phyloP scores from a whole-genome alignment of 2,797 vertebrate species.

The Myioborus melanocephalus region DNA sequence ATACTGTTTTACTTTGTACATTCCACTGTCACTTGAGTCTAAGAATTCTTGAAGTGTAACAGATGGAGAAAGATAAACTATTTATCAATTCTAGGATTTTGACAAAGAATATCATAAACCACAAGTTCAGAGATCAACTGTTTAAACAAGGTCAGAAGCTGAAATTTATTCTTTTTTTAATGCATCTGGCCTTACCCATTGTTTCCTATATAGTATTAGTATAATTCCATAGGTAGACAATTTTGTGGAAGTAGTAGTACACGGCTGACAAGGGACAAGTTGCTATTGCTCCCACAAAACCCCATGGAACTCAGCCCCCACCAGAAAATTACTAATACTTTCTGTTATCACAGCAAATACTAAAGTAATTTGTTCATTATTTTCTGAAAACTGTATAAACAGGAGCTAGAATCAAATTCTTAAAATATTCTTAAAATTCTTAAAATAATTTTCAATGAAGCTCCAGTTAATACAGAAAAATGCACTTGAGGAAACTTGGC shows the following conservation, averaged over 20 bases:
- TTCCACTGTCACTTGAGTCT: not conserved
- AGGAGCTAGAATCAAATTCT: not conserved
- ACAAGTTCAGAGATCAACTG: conserved; percentile 15
- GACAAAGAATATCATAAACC: not conserved
- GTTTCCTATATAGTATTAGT: not conserved
- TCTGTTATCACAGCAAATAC: not conserved
- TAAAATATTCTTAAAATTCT: too few species aligned
- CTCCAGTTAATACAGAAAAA: not conserved
- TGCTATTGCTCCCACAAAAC: not conserved
- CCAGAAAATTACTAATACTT: not conserved
- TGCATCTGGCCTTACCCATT: not conserved
- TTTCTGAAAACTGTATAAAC: not conserved
- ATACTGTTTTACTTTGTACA: not conserved
- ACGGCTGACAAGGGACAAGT: not conserved
- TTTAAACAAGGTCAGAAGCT: not conserved
- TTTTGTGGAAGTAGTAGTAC: not conserved
- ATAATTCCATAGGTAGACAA: not conserved
- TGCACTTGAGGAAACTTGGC: not conserved
- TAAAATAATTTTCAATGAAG: not conserved
- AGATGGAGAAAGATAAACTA: not conserved
- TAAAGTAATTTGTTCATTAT: not conserved
- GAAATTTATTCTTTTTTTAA: not conserved
- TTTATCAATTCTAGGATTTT: not conserved
- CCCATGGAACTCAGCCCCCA: not conserved
- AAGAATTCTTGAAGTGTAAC: not conserved